These are phyloP conservation scores for Halesus radiatus DNA, from an alignment of 1,140 invertebrate genomes.

Conservation along the genomic window DNA sequence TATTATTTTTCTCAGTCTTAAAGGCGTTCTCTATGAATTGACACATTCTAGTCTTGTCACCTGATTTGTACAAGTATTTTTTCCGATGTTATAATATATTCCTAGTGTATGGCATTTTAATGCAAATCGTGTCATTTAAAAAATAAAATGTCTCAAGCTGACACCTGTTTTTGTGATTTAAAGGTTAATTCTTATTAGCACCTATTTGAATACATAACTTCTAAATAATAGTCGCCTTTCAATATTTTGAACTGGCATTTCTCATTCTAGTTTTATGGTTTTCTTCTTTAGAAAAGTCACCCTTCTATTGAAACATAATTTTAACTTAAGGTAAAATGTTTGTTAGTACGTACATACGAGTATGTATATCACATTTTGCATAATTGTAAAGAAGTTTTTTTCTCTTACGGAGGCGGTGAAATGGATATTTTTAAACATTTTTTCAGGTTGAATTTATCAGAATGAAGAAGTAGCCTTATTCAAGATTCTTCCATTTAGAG, in stretches of 20 bases:
- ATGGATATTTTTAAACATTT: background rate
- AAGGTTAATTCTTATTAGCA: background rate
- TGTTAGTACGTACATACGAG: no score
- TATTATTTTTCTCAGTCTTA: constrained; percentile 7
- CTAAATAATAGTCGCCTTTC: background rate
- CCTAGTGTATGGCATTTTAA: background rate
- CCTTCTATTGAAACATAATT: no score
- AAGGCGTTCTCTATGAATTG: constrained; percentile 6
- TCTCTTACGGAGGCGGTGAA: background rate
- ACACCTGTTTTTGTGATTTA: constrained; percentile 2
- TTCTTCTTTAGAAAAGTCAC: no score
- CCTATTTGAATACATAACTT: background rate
- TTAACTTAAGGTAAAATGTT: no score
- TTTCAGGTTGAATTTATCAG: background rate
- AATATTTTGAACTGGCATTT: background rate
- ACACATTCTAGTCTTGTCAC: constrained; percentile 25
- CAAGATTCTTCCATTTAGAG: background rate
- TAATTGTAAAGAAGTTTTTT: no score
- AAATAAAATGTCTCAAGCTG: background rate
- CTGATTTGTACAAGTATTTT: constrained; percentile 22
- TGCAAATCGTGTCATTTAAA: background rate
- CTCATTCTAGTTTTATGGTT: no score
- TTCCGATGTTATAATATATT: background rate
- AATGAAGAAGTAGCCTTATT: background rate
- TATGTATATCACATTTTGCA: no score